These are phyloP conservation scores for Drosophila pegasa DNA, from an alignment of 2,888 invertebrate genomes.

Conservation along the genomic window DNA sequence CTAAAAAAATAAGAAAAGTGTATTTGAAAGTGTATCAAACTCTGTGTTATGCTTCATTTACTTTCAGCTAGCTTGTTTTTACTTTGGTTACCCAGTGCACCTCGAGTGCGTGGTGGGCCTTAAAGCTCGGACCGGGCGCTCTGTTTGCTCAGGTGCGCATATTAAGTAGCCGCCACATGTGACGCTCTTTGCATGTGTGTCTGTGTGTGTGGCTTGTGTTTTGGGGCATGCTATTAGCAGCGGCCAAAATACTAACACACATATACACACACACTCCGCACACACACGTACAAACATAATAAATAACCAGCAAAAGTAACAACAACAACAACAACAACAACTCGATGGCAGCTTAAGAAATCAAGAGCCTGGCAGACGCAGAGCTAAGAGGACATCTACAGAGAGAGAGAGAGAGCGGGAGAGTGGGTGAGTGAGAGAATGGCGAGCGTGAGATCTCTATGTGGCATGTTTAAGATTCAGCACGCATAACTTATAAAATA, in stretches of 20 bases:
- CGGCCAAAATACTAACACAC: slow-evolving; percentile 37
- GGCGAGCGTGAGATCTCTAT: slow-evolving; percentile 35
- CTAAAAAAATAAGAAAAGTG: too few species aligned
- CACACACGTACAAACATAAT: slow-evolving; percentile 68
- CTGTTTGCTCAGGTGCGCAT: slow-evolving; percentile 71
- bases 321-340: slow-evolving; percentile 26
- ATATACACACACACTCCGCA: slow-evolving; percentile 33
- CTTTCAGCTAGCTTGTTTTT: slow-evolving; percentile 6
- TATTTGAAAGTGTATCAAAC: slow-evolving; percentile 6
- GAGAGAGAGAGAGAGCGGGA: neutral
- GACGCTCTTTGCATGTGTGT: slow-evolving; percentile 15
- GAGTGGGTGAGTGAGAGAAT: neutral
- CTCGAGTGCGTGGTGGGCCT: slow-evolving; percentile 52
- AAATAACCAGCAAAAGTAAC: slow-evolving; percentile 58
- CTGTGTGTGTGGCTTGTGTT: slow-evolving; percentile 39
- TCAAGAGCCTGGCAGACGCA: slow-evolving; percentile 35
- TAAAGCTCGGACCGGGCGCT: slow-evolving; percentile 54
- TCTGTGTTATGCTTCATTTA: neutral
- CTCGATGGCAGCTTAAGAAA: slow-evolving; percentile 41
- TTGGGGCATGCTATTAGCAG: slow-evolving; percentile 61
- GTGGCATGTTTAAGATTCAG: slow-evolving; percentile 70
- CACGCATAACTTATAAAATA: slow-evolving; percentile 76
- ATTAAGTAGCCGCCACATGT: slow-evolving; percentile 67
- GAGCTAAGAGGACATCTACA: slow-evolving; percentile 17
- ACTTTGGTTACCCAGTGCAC: slow-evolving; percentile 32